Conservation (phyloP, 2,113 vertebrate species). For the Silurus meridionalis region DNA sequence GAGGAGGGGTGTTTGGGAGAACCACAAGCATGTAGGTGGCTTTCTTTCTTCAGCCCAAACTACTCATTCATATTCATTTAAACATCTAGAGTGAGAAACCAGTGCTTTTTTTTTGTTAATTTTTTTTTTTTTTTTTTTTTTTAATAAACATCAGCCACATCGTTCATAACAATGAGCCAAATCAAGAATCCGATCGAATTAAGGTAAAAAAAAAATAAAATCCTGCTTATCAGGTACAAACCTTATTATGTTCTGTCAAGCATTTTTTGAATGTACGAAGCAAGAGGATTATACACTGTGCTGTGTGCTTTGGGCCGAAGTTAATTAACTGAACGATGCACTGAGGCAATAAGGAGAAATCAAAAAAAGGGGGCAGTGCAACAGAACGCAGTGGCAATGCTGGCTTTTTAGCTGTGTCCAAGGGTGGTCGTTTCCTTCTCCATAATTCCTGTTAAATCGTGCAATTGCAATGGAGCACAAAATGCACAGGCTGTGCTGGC, state of each 20-base stretch:
- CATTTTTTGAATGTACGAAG: constrained; percentile 40
- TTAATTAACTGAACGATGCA: constrained; percentile 68
- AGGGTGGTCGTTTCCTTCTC: constrained; percentile 68
- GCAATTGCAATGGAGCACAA: constrained; percentile 68
- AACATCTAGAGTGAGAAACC: not conserved
- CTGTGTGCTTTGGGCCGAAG: constrained; percentile 54
- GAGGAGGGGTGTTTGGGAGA: not conserved
- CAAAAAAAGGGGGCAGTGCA: constrained; percentile 61
- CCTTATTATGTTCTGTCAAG: not conserved
- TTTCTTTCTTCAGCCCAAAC: constrained; percentile 14
- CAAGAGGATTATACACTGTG: constrained; percentile 56
- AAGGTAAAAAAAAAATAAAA: not conserved
- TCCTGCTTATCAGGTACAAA: constrained; percentile 6
- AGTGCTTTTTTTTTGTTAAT: not conserved
- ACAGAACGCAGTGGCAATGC: constrained; percentile 62
- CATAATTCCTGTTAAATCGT: constrained; percentile 70
- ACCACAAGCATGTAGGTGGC: constrained; percentile 38
- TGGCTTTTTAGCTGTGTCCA: constrained; percentile 68
- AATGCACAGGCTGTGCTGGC: constrained; percentile 64
- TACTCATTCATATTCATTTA: constrained; percentile 17
- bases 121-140: not conserved
- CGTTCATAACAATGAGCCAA: constrained; percentile 13
- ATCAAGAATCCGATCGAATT: not conserved
- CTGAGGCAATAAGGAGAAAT: constrained; percentile 54
- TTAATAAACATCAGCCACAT: not conserved